Evolutionary conservation across 1,140 invertebrate genomes (phyloP).

Genomic region (Microplitis demolitor): DNA sequence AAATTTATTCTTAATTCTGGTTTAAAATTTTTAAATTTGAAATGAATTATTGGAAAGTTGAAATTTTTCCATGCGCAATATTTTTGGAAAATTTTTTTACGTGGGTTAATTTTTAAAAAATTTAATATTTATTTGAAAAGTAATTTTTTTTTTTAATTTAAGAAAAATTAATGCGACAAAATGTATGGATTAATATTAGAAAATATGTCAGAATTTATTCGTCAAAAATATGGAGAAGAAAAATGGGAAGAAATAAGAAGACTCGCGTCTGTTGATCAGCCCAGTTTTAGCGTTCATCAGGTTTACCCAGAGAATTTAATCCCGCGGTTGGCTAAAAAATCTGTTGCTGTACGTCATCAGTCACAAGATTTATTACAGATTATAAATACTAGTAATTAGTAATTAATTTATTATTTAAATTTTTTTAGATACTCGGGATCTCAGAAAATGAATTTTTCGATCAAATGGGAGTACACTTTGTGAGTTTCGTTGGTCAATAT

Average conservation of each 20-base stretch:
- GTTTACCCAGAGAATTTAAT: conserved; percentile 91
- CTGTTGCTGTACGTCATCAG: conserved; percentile 71
- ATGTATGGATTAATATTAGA: conserved; percentile 96
- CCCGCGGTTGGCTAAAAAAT: conserved; percentile 80
- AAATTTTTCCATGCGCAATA: too few species aligned
- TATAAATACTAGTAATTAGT: too few species aligned
- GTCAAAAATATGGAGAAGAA: conserved; percentile 88
- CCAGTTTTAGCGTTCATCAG: conserved; percentile 89
- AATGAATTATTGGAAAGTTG: too few species aligned
- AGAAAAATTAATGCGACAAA: neutral
- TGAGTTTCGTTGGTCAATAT: conserved; percentile 91
- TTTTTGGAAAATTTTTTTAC: neutral
- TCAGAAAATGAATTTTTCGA: conserved; percentile 87
- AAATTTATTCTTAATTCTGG: too few species aligned
- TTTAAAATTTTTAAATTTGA: too few species aligned
- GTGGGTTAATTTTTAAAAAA: neutral
- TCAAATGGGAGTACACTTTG: conserved; percentile 88
- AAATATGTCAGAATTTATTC: conserved; percentile 90
- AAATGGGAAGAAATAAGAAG: conserved; percentile 86
- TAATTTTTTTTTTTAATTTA: neutral
- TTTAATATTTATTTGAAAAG: neutral
- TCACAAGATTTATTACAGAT: too few species aligned
- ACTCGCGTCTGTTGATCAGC: conserved; percentile 80
- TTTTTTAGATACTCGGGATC: conserved; percentile 76
- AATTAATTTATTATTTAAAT: conserved; percentile 7